phyloP scores from a whole-genome alignment of 2,113 vertebrate genomes.

The Hyperoodon ampullatus region DNA sequence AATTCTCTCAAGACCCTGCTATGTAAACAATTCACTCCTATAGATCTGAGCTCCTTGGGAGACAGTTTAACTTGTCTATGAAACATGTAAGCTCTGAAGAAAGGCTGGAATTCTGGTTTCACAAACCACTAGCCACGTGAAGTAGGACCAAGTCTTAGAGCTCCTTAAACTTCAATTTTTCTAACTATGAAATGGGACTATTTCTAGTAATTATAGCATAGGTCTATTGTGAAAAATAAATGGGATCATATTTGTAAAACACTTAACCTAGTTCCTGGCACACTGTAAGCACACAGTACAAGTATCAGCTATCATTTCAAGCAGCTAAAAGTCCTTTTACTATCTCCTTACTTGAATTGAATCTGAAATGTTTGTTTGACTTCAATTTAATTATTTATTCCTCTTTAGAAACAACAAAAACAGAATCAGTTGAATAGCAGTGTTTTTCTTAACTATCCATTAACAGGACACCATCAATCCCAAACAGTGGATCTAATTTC shows the following conservation, averaged over 20 bases:
- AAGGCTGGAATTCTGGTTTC: background rate
- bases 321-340: background rate
- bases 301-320: background rate
- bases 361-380: background rate
- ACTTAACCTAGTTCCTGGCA: background rate
- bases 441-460: background rate
- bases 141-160: background rate
- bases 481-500: background rate
- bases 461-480: background rate
- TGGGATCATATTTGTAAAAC: background rate
- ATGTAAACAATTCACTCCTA: rapidly evolving
- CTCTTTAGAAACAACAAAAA: background rate
- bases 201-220: background rate
- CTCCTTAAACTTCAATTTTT: background rate
- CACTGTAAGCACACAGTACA: background rate
- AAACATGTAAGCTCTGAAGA: background rate
- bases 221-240: background rate
- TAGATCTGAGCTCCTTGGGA: background rate
- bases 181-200: background rate
- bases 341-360: background rate
- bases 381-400: background rate
- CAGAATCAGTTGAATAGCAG: background rate
- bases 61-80: rapidly evolving
- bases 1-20: background rate
- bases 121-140: background rate